Conservation (phyloP, 2,888 invertebrate species). For the Lypha dubia region DNA sequence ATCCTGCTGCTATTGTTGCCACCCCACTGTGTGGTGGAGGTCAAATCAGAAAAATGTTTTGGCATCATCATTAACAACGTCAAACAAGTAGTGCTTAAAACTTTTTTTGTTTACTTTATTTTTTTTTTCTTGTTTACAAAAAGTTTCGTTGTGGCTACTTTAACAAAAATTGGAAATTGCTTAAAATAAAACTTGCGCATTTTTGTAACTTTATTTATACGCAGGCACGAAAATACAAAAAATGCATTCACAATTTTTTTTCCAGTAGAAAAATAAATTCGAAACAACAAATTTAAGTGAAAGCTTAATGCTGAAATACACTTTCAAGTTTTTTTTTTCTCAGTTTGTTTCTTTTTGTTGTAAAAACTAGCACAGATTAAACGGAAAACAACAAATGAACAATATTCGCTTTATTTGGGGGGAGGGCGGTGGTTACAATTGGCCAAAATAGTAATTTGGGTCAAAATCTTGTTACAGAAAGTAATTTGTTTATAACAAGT, state of each 20-base stretch:
- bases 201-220: not conserved
- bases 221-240: constrained; percentile 1
- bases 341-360: not conserved
- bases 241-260: constrained; percentile 45
- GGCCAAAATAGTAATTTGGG: constrained; percentile 43
- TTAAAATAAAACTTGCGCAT: constrained; percentile 21
- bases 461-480: constrained; percentile 42
- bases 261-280: not conserved
- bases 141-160: constrained; percentile 15
- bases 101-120: constrained; percentile 27
- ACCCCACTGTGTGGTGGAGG: constrained; percentile 15
- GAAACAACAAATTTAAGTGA: constrained; percentile 31
- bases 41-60: constrained; percentile 31
- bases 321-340: constrained; percentile 3
- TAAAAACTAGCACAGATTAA: constrained; percentile 33
- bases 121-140: constrained; percentile 14
- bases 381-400: constrained; percentile 23
- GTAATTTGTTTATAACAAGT: constrained; percentile 37
- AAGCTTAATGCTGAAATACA: constrained; percentile 38
- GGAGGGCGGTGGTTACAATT: constrained; percentile 22
- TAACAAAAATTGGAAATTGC: constrained; percentile 12
- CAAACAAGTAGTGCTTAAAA: constrained; percentile 43
- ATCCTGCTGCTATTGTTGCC: not conserved
- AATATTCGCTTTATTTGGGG: constrained; percentile 38
- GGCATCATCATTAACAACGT: constrained; percentile 43